Conservation (phyloP, 2,888 invertebrate species). For the Hedychridium roseum region DNA sequence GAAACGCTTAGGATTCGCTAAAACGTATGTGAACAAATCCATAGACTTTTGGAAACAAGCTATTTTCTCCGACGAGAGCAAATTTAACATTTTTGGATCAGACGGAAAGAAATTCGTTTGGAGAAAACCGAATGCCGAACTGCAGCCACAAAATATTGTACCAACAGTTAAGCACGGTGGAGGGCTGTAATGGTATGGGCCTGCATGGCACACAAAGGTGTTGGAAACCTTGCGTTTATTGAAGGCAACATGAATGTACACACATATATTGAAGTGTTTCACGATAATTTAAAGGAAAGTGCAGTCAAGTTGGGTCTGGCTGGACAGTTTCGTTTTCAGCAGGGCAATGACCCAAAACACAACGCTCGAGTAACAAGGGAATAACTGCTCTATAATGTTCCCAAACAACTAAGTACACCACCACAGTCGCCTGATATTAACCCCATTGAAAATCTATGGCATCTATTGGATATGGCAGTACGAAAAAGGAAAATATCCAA, state of each 20-base stretch:
- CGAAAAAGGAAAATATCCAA: no score
- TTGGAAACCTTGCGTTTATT: slow-evolving; percentile 2
- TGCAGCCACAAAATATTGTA: background rate
- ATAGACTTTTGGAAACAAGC: background rate
- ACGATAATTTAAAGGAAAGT: no score
- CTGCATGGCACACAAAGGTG: background rate
- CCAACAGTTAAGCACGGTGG: slow-evolving; percentile 5
- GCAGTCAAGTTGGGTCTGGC: no score
- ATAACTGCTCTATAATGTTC: no score
- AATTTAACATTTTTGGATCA: slow-evolving; percentile 3
- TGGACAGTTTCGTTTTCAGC: no score
- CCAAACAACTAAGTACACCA: no score
- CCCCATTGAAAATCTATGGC: no score
- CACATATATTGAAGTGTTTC: background rate
- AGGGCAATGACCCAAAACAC: no score
- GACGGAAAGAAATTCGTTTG: background rate
- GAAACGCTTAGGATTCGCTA: background rate
- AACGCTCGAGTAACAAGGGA: no score
- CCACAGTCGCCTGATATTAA: no score
- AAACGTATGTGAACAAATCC: slow-evolving; percentile 1
- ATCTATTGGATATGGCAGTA: no score
- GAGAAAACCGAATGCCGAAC: background rate
- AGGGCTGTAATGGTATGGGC: slow-evolving; percentile 2
- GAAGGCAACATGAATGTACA: background rate
- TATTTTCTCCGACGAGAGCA: slow-evolving; percentile 3